A percentile compares a stretch with the other conserved stretches of the same genome.
Evolutionary conservation across 1,140 invertebrate species (phyloP).

Genomic region (Orchestia grillus): DNA sequence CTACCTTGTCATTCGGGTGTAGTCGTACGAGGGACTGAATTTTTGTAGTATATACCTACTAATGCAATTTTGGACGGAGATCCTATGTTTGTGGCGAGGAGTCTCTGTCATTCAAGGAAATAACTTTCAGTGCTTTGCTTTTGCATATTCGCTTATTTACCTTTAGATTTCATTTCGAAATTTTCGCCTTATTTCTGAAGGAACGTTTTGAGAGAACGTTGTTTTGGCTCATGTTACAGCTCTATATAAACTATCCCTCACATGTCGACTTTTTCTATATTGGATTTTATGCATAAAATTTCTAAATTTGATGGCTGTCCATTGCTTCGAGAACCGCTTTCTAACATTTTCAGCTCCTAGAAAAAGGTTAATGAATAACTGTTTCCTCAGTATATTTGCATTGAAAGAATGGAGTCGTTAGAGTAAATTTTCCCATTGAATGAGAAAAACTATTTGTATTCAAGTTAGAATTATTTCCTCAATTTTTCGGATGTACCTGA

Average conservation of each 20-base stretch:
- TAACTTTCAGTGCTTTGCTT: neutral
- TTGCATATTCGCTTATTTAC: neutral
- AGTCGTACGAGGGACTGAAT: neutral
- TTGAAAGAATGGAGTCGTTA: no score
- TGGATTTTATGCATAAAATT: neutral
- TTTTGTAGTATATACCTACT: neutral
- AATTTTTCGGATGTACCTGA: no score
- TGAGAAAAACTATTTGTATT: no score
- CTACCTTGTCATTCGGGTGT: neutral
- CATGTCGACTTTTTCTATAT: neutral
- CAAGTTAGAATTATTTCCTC: no score
- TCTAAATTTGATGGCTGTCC: neutral
- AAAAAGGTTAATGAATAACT: no score
- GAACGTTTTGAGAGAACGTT: neutral
- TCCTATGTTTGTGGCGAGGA: neutral
- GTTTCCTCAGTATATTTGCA: no score
- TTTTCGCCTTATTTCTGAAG: neutral
- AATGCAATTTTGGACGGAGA: neutral
- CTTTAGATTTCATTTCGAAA: neutral
- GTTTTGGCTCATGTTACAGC: neutral
- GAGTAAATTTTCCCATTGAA: no score
- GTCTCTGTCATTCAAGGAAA: neutral
- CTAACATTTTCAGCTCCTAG: no score
- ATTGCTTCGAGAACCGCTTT: neutral
- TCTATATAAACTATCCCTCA: neutral